Conservation (phyloP, 2,797 vertebrate genomes). For the Poeciliopsis gracilis region DNA sequence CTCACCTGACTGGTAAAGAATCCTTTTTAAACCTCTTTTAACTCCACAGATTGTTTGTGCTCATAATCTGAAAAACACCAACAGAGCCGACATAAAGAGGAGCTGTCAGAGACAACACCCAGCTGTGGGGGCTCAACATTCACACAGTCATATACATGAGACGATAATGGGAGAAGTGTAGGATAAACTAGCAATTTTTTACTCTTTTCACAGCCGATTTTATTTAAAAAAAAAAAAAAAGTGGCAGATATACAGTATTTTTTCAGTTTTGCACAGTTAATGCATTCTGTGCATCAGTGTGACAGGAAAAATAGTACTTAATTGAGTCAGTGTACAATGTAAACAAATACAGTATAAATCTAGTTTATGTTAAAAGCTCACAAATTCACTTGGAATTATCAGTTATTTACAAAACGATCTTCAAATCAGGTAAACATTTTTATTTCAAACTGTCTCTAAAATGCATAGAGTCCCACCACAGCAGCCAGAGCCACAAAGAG, state of each 20-base stretch:
- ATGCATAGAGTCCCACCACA: slow-evolving; percentile 85
- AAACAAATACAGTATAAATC: slow-evolving; percentile 2
- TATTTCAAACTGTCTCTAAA: slow-evolving; percentile 46
- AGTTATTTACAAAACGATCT: background rate
- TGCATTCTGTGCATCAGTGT: background rate
- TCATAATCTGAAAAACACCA: background rate
- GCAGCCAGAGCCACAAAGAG: slow-evolving; percentile 84
- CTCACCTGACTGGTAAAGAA: background rate
- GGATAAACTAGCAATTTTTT: background rate
- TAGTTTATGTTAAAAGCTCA: slow-evolving; percentile 22
- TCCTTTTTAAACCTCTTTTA: background rate
- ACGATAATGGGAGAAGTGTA: background rate
- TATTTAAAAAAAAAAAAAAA: slow-evolving; percentile 42
- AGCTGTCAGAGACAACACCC: background rate
- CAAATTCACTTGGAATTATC: slow-evolving; percentile 16
- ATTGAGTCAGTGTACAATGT: background rate
- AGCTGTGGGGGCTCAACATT: background rate
- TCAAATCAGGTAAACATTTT: background rate
- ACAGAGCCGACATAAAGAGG: background rate
- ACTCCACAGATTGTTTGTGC: background rate
- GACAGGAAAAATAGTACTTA: background rate
- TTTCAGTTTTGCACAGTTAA: slow-evolving; percentile 36
- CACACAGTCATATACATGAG: background rate
- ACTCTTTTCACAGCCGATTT: slow-evolving; percentile 23
- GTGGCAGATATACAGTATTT: slow-evolving; percentile 42